Conservation (phyloP, 2,797 vertebrate genomes). For the Uromys caudimaculatus region DNA sequence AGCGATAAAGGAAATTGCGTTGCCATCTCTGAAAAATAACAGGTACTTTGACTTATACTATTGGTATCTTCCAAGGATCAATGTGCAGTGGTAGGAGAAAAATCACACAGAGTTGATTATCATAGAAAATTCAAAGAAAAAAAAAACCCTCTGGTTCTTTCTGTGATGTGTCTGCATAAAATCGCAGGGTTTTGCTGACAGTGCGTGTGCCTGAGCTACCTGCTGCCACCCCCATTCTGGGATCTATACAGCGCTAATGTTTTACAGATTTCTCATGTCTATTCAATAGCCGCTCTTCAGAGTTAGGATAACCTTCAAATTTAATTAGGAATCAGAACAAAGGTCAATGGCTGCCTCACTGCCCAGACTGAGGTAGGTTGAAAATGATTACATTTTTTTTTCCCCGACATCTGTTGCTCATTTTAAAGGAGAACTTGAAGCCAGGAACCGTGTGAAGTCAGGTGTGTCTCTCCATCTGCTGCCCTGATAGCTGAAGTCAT, state of each 20-base stretch:
- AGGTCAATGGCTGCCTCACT: constrained; percentile 43
- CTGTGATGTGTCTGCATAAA: constrained; percentile 47
- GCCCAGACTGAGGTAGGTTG: not conserved
- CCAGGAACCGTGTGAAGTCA: not conserved
- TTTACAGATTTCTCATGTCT: constrained; percentile 56
- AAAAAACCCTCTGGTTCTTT: not conserved
- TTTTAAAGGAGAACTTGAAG: constrained; percentile 50
- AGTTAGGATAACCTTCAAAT: constrained; percentile 55
- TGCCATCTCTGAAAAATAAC: constrained; percentile 33
- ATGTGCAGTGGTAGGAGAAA: not conserved
- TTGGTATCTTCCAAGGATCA: not conserved
- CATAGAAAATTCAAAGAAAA: constrained; percentile 6
- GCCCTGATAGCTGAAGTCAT: constrained; percentile 21
- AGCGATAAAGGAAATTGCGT: constrained; percentile 36
- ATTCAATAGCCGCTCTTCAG: constrained; percentile 21
- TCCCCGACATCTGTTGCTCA: not conserved
- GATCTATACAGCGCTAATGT: constrained; percentile 2
- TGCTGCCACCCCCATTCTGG: not conserved
- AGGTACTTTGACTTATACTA: constrained; percentile 48
- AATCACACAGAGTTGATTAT: constrained; percentile 21
- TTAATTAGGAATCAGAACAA: constrained; percentile 65
- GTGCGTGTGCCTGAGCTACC: constrained; percentile 16
- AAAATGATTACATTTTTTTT: not conserved
- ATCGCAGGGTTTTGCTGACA: constrained; percentile 32
- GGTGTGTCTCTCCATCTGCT: constrained; percentile 51